Base-by-base conservation (phyloP, 2,888 invertebrate species). In the Drosophila paramelanica region DNA sequence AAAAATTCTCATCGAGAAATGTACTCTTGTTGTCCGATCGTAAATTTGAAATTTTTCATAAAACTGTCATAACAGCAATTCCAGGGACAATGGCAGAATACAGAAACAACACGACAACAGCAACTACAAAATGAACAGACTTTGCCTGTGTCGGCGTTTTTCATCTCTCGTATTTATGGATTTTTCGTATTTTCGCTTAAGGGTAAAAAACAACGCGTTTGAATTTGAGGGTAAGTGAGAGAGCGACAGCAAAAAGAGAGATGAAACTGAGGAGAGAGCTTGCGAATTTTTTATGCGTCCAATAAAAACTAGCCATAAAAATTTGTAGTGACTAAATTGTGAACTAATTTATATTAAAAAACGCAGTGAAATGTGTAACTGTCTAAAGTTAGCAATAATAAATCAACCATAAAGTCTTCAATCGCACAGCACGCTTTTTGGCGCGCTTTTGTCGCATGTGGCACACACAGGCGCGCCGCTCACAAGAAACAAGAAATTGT, bases 11-110 rank as follows among this genome's bases (percentile, higher is more conserved):
- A 59, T 59, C 50, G 59, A 72, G 53, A 72, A 70, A 78, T 76
- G 76, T 64, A 62, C 67, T 77, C 65, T 77, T 73, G 71, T 75
- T 80, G 82, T 72, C 72, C 73, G 81, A 83, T 84, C 90, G 78
- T 90, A 90, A 90, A 90, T 90, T 87, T 81, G 7, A 80, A 89
- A 81, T 81, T 80, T 82, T 89, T 82, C 86, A 89, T 90, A 89
- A 90, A 90, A 88, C 83, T 87, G 90, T 90, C 90, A 90, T 85
- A 90, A 89, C 84, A 90, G 79, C 80, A 82, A 85, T 90, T 79
- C 67, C 79, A 79, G 67, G 57, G 78, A 82, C 82, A 82, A 75
- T 67, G 51, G 55, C 67, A 59, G 59, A 70, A 51, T 66, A 73
- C 64, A 73, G 49, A 43, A 60, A 66, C 56, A 59, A 58, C 61